phyloP scores from a whole-genome alignment of 2,888 invertebrate species.

The Nezara viridula region DNA sequence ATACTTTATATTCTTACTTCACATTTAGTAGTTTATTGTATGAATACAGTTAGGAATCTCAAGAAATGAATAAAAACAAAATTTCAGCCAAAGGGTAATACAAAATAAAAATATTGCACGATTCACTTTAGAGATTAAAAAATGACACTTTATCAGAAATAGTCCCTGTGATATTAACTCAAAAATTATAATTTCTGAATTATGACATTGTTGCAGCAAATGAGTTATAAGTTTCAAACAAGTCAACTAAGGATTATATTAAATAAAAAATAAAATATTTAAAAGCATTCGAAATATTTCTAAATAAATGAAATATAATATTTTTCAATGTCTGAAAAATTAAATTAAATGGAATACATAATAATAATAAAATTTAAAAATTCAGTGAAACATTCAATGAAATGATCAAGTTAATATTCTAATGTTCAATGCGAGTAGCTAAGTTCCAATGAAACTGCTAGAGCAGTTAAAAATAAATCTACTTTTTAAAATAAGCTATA shows the following conservation, averaged over 20 bases:
- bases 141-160: no score
- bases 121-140: no score
- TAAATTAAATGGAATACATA: not conserved
- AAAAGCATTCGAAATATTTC: not conserved
- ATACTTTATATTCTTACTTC: no score
- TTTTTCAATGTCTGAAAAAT: not conserved
- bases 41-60: no score
- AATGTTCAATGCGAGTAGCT: conserved; percentile 6
- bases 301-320: not conserved
- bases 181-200: no score
- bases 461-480: not conserved
- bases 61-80: no score
- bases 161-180: no score
- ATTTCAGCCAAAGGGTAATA: no score
- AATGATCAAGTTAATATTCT: not conserved
- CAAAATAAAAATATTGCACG: no score
- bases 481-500: not conserved
- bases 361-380: not conserved
- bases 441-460: conserved; percentile 30
- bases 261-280: not conserved
- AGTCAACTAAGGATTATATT: not conserved
- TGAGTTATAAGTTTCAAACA: no score
- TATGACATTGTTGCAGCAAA: no score
- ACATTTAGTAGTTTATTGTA: no score
- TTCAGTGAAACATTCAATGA: not conserved